Base-by-base conservation (phyloP, 2,113 vertebrate species). In the Orientallactaga bullata region DNA sequence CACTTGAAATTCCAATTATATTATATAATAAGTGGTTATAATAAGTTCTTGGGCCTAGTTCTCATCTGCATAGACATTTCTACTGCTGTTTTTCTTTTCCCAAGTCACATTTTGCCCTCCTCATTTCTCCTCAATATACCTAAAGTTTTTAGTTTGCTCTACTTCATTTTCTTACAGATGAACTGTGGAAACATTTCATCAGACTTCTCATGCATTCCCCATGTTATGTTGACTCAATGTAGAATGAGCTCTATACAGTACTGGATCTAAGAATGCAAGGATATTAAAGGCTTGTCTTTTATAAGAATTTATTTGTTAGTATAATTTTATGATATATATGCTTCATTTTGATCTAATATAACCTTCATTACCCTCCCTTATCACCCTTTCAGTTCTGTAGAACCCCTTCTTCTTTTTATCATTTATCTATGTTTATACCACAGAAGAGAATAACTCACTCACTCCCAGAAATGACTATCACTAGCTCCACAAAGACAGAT, bases 1-100 rank as follows among this genome's bases (percentile, higher is more conserved):
- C 90, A 81, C 60, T 96, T 95, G 86, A 92, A 92, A 95, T 92
- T 93, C 71, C 63, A 88, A 89, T 85, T 90, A 35, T 74, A 74
- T 88, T 79, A 79, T 92, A 21, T 65, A 94, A 79, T 83, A 94
- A 93, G 92, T 85, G 79, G 37, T 66, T 92, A n/a, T 69, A 91
- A 84, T 92, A 94, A 90, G n/a, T 85, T 88, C 35, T 61, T 74
- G 30, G 10, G 18, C 73, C 66, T 86, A 18, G 89, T 96, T 93
- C 83, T 90, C 74, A 76, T 77, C 32, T 84, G 39, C 35, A 11
- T 32, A 90, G 73, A 63, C 74, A 94, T 72, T 96, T 86, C 80
- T 39, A 69, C 20, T 63, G 23, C 32, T 80, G 37, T 94, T 91
- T 90, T 30, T 76, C 85, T 76, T 84, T 93, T 88, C 51, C 55